These are phyloP conservation scores for Tachina lurida DNA, from an alignment of 2,888 invertebrate species.

Conservation along the genomic window DNA sequence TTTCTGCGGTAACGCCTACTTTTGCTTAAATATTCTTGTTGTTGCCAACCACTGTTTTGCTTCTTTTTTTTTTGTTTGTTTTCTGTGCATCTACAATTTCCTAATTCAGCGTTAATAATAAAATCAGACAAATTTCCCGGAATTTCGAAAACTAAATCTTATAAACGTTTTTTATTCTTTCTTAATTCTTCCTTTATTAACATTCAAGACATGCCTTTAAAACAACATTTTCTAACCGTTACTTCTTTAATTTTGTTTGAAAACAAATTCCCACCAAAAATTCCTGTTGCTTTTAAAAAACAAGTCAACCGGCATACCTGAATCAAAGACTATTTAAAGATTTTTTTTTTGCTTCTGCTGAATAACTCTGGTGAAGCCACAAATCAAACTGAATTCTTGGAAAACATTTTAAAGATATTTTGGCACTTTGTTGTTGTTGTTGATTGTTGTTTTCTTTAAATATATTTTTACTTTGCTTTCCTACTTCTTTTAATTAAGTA, in stretches of 20 bases:
- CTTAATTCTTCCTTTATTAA: background rate
- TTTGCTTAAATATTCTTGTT: constrained; percentile 7
- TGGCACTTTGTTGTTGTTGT: constrained; percentile 61
- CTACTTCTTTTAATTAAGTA: constrained; percentile 66
- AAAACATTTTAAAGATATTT: constrained; percentile 64
- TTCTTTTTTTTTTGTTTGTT: background rate
- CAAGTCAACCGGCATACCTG: constrained; percentile 21
- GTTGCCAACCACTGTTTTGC: constrained; percentile 1
- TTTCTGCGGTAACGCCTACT: constrained; percentile 42
- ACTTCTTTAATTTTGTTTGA: constrained; percentile 45
- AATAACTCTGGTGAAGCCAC: constrained; percentile 43
- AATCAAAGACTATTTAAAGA: constrained; percentile 18
- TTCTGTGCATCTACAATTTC: constrained; percentile 19
- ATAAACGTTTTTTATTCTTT: background rate
- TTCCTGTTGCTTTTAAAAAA: constrained; percentile 24
- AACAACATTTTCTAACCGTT: constrained; percentile 63
- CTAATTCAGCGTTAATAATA: constrained; percentile 22
- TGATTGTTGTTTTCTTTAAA: background rate
- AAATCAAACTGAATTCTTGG: constrained; percentile 65
- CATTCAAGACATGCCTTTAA: constrained; percentile 41
- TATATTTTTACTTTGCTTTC: background rate
- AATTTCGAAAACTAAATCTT: constrained; percentile 24
- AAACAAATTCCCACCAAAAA: constrained; percentile 39
- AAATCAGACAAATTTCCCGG: constrained; percentile 54
- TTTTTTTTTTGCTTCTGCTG: constrained; percentile 12